Conservation (phyloP, 2,797 vertebrate genomes). For the Malacoraja senta region DNA sequence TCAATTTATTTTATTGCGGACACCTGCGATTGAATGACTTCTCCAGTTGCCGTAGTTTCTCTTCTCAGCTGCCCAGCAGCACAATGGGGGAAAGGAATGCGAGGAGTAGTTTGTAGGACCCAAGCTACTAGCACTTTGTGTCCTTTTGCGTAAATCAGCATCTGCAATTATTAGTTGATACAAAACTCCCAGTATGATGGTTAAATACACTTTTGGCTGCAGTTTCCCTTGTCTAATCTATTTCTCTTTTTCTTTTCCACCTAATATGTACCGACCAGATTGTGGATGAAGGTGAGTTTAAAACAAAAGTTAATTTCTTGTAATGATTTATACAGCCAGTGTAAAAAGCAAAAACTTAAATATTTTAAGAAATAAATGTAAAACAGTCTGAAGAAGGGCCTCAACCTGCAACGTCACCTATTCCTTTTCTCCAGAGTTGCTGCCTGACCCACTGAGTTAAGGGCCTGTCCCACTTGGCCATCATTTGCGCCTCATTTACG, state of each 20-base stretch:
- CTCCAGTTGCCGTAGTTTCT: too few relatives aligned
- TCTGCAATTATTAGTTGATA: too few relatives aligned
- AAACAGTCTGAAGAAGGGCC: too few relatives aligned
- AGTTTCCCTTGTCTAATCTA: constrained; percentile 1
- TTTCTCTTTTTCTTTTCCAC: constrained; percentile 19
- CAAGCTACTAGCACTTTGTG: not conserved
- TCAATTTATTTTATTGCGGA: not conserved
- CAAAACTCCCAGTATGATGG: not conserved
- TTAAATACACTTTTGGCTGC: not conserved
- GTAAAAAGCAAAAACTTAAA: not conserved
- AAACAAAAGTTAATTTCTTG: too few relatives aligned
- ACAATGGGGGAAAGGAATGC: not conserved
- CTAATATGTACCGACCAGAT: constrained; percentile 43
- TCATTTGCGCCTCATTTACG: too few relatives aligned
- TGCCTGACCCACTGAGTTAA: too few relatives aligned
- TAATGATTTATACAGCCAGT: not conserved
- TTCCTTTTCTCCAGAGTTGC: too few relatives aligned
- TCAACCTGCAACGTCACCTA: too few relatives aligned
- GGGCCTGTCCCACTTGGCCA: too few relatives aligned
- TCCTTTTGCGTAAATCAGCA: too few relatives aligned
- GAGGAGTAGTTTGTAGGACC: not conserved
- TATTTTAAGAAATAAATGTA: not conserved
- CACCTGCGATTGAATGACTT: not conserved
- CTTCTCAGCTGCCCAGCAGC: not conserved
- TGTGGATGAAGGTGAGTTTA: constrained; percentile 53